Conservation (phyloP, 2,888 invertebrate genomes). For the Patella caerulea region DNA sequence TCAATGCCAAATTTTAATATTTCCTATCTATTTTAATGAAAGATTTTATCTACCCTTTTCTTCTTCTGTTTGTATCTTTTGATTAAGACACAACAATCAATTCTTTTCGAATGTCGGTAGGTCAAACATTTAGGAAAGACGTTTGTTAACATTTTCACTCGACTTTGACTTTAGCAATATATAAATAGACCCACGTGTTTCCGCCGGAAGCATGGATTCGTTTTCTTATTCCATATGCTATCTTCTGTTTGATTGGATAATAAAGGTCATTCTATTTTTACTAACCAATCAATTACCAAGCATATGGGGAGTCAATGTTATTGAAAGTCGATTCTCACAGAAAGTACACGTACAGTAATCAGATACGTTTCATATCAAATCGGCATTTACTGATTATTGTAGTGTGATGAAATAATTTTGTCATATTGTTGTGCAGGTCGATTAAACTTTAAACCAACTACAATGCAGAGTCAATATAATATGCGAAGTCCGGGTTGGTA, state of each 20-base stretch:
- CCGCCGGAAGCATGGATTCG: background rate
- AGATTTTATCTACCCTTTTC: slow-evolving; percentile 34
- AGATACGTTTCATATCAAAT: too few species aligned
- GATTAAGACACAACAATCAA: background rate
- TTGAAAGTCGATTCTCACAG: too few species aligned
- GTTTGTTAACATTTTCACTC: too few species aligned
- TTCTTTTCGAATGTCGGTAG: too few species aligned
- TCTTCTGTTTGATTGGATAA: background rate
- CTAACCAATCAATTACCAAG: background rate
- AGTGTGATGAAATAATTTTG: too few species aligned
- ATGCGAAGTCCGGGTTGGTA: slow-evolving; percentile 76
- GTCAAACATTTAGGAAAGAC: too few species aligned
- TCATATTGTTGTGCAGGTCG: too few species aligned
- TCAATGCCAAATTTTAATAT: too few species aligned
- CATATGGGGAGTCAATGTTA: too few species aligned
- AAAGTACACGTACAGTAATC: too few species aligned
- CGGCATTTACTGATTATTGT: too few species aligned
- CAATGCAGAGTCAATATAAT: slow-evolving; percentile 76
- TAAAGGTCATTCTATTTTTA: background rate
- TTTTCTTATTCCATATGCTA: background rate
- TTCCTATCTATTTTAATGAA: background rate
- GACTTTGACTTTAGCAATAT: background rate
- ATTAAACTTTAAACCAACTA: too few species aligned
- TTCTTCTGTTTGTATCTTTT: slow-evolving; percentile 34
- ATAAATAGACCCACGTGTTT: slow-evolving; percentile 30